A percentile compares a stretch with the other conserved stretches of the same genome.
These are phyloP conservation scores for Arothron firmamentum DNA, from an alignment of 2,113 vertebrate genomes.

Conservation along the genomic window DNA sequence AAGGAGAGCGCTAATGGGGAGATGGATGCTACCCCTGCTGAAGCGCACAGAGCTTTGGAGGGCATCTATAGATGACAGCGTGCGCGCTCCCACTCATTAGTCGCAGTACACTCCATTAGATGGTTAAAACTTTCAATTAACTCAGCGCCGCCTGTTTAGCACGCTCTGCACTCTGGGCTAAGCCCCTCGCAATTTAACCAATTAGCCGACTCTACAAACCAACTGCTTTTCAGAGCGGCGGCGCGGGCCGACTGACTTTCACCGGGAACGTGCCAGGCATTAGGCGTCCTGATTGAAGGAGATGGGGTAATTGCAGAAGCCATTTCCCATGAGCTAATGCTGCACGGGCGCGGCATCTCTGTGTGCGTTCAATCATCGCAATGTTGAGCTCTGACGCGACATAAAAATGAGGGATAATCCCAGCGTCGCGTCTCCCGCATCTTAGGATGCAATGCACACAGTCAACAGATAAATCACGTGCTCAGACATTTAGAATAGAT, in stretches of 20 bases:
- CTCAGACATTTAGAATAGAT: background rate
- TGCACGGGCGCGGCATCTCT: conserved; percentile 16
- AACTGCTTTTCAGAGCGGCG: conserved; percentile 33
- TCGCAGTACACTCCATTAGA: conserved; percentile 41
- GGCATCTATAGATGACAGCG: conserved; percentile 20
- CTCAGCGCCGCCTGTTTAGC: conserved; percentile 41
- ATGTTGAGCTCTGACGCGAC: conserved; percentile 19
- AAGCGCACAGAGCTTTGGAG: conserved; percentile 24
- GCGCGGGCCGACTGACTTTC: conserved; percentile 21
- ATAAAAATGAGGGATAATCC: conserved; percentile 17
- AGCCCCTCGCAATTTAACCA: conserved; percentile 54
- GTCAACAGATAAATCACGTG: background rate
- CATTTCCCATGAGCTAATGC: conserved; percentile 35
- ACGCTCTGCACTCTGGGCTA: conserved; percentile 24
- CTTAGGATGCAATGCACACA: conserved; percentile 1
- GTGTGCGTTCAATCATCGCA: conserved; percentile 34
- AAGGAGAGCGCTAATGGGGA: conserved; percentile 14
- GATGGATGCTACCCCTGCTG: conserved; percentile 5
- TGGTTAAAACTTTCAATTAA: conserved; percentile 61
- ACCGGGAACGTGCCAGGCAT: conserved; percentile 29
- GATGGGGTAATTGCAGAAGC: conserved; percentile 42
- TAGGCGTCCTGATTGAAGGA: conserved; percentile 32
- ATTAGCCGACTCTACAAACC: conserved; percentile 51
- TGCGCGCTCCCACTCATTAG: conserved; percentile 35
- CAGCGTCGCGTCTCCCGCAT: background rate